Evolutionary conservation across 1,140 invertebrate species (phyloP), one percentile per base, ranked within the genome.

Genomic region (Ceratosolen fusciceps): DNA sequence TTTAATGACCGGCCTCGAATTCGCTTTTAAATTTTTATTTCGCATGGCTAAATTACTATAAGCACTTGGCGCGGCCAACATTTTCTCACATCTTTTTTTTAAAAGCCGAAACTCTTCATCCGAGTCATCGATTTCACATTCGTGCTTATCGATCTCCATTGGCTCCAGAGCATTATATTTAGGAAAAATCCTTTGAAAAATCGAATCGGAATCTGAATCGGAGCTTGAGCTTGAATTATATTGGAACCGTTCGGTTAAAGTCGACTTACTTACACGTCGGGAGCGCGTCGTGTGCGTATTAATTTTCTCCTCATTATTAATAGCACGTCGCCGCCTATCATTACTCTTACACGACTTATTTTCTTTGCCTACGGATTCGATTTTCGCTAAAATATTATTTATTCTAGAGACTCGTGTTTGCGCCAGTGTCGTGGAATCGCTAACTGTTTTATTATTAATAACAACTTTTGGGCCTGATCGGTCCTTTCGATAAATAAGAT

Each of bases 141-240:
- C 2, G 14, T 9, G 2, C 10, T 9, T 19, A 24, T 62, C 26
- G 7, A 74, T 1, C 0, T 49, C 58, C 1, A 62, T 0, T 1
- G 52, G 54, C 16, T 65, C 73, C 3, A 74, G 39, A 10, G 72
- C 31, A n/a, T 31, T 58, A 24, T 74, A 74, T 52, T 79, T 79
- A 2, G 71, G 72, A 19, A 74, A 39, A 24, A 77, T 70, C 2
- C 12, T 21, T 19, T 16, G 0, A 7, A 47, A 14, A 19, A 31
- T 52, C 2, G 60, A 56, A 0, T 70, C 70, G 0, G 39, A 58
- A 14, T 72, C 70, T 43, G 19, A 8, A 2, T 68, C 67, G 26
- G 67, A 68, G 29, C 21, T 47, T 1, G 29, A 52, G 29, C 52
- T 47, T 2, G 47, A 71, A 1, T 71, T 37, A 5, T 2, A 2